Percentiles rank a stretch among this genome's conserved stretches.
Evolutionary conservation across 2,797 vertebrate species (phyloP).

Genomic region (Enteromius unitaeniatus): DNA sequence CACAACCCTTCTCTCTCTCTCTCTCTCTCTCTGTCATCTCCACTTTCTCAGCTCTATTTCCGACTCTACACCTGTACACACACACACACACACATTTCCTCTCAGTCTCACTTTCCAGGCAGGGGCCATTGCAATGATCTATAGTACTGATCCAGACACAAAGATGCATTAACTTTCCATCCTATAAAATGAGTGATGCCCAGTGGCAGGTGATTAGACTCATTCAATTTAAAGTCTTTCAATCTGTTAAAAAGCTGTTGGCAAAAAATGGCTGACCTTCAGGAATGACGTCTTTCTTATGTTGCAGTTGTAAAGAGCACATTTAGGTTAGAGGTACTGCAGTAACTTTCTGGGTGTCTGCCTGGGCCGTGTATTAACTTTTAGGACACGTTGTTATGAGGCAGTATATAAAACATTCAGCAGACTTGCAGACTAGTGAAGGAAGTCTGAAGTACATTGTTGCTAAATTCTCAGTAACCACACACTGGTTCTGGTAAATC

Average conservation of each 20-base stretch:
- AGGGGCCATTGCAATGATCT: conserved; percentile 61
- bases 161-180: conserved; percentile 66
- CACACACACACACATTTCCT: conserved; percentile 6
- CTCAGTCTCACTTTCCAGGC: conserved; percentile 21
- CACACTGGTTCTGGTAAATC: not conserved
- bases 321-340: not conserved
- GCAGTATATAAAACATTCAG: conserved; percentile 82
- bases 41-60: conserved; percentile 28
- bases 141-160: conserved; percentile 62
- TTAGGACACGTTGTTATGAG: conserved; percentile 63
- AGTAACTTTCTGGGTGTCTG: conserved; percentile 28
- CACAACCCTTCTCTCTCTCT: not conserved
- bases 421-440: conserved; percentile 66
- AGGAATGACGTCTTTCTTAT: conserved; percentile 9
- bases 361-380: conserved; percentile 39
- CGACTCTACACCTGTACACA: conserved; percentile 12
- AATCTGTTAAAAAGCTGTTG: conserved; percentile 54
- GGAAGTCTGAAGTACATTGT: not conserved
- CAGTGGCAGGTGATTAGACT: conserved; percentile 62
- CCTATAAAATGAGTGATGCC: conserved; percentile 64
- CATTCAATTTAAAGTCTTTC: conserved; percentile 65
- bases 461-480: not conserved
- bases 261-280: conserved; percentile 22
- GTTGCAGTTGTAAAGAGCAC: conserved; percentile 31
- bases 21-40: conserved; percentile 13